Base-by-base conservation (phyloP, 1,140 invertebrate genomes). In the Zaprionus nigranus region DNA sequence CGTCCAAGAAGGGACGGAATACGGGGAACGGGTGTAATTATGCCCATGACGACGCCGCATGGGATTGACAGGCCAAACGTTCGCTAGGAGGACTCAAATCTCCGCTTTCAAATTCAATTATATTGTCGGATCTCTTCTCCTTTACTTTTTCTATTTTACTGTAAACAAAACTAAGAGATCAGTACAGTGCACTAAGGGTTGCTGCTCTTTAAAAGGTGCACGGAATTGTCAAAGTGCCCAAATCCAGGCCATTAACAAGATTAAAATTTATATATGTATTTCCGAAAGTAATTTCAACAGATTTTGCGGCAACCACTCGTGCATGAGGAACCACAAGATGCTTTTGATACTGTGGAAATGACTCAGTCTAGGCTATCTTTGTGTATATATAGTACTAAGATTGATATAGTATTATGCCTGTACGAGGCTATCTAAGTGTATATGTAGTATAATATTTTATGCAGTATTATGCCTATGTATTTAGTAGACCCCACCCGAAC, bases 31-130 rank as follows among this genome's bases (percentile, higher is more conserved):
- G 46, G 34, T 20, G 56, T 53, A 28, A 28, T 46, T 46, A 46
- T 46, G 40, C n/a, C 40, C 40, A n/a, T 17, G 40, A 43, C 40
- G 40, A 43, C n/a, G 40, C 40, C 40, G n/a, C 40, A 17, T 46
- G 40, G 40, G 40, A 46, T 17, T 17, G 40, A 17, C 40, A 40
- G n/a, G n/a, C 57, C 56, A 54, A 77, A 26, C 62, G 62, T 64
- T 81, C 81, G 68, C 84, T 81, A 71, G 20, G 56, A 24, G 56
- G 28, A 34, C 69, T 30, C 20, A 88, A 88, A 86, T 87, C 82
- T 80, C 64, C 43, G 53, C 75, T 36, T 53, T 69, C 17, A 71
- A 78, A 86, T 88, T 83, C 26, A 86, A 88, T 86, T 86, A 80
- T 49, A 53, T 51, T 7, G 51, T 43, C 20, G 22, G 20, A 51